Evolutionary conservation across 2,888 invertebrate genomes (phyloP).

Genomic region (Rotaria magnacalcarata): DNA sequence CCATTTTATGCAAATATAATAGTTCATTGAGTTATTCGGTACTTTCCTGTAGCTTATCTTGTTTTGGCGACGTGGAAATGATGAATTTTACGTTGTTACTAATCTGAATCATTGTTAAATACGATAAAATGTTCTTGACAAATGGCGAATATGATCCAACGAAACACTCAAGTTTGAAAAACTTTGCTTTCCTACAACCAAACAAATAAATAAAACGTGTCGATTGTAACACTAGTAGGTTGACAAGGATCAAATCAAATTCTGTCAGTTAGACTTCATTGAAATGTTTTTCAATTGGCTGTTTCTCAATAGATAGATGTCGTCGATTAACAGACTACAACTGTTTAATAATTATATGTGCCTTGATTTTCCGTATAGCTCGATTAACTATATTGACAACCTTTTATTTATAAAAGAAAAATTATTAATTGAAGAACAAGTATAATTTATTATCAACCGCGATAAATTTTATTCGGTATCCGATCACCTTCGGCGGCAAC

Average conservation of each 20-base stretch:
- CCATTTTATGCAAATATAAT: neutral
- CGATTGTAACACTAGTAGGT: neutral
- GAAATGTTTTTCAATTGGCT: neutral
- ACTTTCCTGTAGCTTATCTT: neutral
- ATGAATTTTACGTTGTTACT: too few species aligned
- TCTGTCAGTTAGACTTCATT: neutral
- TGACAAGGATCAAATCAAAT: neutral
- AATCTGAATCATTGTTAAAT: neutral
- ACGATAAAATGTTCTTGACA: neutral
- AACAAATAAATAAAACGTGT: constrained; percentile 13
- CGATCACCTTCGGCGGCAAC: neutral
- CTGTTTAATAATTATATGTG: too few species aligned
- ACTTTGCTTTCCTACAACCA: neutral
- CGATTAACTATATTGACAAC: too few species aligned
- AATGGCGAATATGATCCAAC: neutral
- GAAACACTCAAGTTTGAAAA: neutral
- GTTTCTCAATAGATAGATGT: neutral
- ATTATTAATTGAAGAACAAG: too few species aligned
- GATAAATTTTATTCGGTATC: too few species aligned
- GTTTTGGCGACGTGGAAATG: neutral
- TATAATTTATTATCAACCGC: too few species aligned
- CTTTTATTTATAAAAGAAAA: too few species aligned
- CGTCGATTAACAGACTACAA: neutral
- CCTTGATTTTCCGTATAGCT: too few species aligned
- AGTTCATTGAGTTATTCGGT: neutral